Evolutionary conservation across 2,888 invertebrate genomes (phyloP).

Genomic region (Mimumesa dahlbomi): DNA sequence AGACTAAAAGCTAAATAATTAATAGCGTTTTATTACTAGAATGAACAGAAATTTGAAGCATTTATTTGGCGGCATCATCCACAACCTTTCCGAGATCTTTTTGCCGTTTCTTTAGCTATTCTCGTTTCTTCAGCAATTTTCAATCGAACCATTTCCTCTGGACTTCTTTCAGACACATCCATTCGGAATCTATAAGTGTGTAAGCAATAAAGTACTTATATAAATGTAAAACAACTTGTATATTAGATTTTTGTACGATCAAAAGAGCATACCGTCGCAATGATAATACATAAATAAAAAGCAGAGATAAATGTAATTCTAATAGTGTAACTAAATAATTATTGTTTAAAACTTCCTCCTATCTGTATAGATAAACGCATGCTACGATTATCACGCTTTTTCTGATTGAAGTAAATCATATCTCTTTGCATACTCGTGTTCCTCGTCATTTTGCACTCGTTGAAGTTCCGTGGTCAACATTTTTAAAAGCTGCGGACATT

Average conservation of each 20-base stretch:
- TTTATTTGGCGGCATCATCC: too few relatives aligned
- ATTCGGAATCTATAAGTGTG: slow-evolving; percentile 67
- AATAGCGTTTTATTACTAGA: too few relatives aligned
- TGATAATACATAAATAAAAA: too few relatives aligned
- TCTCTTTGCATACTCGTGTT: slow-evolving; percentile 68
- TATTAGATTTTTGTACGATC: too few relatives aligned
- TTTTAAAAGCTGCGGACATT: slow-evolving; percentile 89
- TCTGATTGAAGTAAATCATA: not conserved
- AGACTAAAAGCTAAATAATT: too few relatives aligned
- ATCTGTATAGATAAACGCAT: too few relatives aligned
- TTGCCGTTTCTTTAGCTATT: slow-evolving; percentile 73
- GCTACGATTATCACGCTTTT: too few relatives aligned
- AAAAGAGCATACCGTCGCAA: too few relatives aligned
- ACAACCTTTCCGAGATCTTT: slow-evolving; percentile 72
- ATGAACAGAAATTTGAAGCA: too few relatives aligned
- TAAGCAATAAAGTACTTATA: slow-evolving; percentile 2
- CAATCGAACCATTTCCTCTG: slow-evolving; percentile 80
- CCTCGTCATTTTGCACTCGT: slow-evolving; percentile 69
- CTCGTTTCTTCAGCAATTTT: slow-evolving; percentile 70
- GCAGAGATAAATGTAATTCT: too few relatives aligned
- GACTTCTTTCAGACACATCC: slow-evolving; percentile 79
- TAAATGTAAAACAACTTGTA: not conserved
- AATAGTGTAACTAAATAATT: too few relatives aligned
- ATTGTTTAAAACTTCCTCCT: too few relatives aligned
- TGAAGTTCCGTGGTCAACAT: slow-evolving; percentile 85